These are phyloP conservation scores for Hemaris fuciformis DNA, from an alignment of 2,888 invertebrate genomes.

Conservation along the genomic window DNA sequence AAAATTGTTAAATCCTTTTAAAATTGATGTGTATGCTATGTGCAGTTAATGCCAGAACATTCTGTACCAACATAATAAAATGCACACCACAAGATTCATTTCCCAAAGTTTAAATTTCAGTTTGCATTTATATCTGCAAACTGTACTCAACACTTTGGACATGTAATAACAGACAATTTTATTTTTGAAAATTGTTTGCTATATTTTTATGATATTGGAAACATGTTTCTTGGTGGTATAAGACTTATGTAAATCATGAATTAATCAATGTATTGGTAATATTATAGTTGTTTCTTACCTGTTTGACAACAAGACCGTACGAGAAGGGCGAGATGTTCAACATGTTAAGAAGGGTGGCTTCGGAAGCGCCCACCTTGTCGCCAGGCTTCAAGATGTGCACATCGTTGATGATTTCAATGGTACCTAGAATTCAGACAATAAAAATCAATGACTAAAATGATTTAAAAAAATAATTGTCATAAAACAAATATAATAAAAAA, in stretches of 20 bases:
- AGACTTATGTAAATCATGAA: too few relatives aligned
- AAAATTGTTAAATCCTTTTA: neutral
- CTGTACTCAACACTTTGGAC: slow-evolving; percentile 79
- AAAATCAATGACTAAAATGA: slow-evolving; percentile 29
- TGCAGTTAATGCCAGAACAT: neutral
- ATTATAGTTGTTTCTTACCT: too few relatives aligned
- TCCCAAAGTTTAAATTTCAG: slow-evolving; percentile 79
- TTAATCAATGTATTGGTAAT: too few relatives aligned
- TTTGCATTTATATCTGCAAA: slow-evolving; percentile 48
- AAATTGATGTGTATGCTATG: neutral
- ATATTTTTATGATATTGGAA: neutral
- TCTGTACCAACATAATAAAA: neutral
- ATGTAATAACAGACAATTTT: neutral
- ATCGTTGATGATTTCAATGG: slow-evolving; percentile 99
- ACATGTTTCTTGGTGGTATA: too few relatives aligned
- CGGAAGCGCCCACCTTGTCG: slow-evolving; percentile 99
- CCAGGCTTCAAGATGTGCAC: slow-evolving; percentile 96
- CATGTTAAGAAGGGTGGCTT: slow-evolving; percentile 99
- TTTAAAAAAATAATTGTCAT: too few relatives aligned
- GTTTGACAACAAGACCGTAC: slow-evolving; percentile 97
- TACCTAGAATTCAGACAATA: slow-evolving; percentile 68
- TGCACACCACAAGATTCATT: slow-evolving; percentile 36
- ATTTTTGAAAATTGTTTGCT: neutral
- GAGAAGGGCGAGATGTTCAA: slow-evolving; percentile 99
- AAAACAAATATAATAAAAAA: too few relatives aligned